A percentile compares a stretch with the other conserved stretches of the same genome.
phyloP scores from a whole-genome alignment of 2,888 invertebrate species.

The Thalpophila matura region DNA sequence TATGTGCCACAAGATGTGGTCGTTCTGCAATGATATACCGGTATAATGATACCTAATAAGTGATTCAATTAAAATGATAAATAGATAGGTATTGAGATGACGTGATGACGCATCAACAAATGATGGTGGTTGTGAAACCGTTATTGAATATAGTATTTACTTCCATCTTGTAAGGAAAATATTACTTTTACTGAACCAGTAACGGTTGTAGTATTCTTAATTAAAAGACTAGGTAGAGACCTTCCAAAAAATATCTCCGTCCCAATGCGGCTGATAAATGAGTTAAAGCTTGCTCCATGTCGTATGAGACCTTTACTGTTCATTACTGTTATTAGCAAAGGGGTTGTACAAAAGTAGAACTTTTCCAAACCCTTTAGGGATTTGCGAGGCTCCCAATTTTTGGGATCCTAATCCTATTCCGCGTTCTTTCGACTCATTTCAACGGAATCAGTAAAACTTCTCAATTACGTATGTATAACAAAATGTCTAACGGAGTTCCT shows the following conservation, averaged over 20 bases:
- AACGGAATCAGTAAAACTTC: constrained; percentile 43
- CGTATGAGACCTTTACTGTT: constrained; percentile 53
- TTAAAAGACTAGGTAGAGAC: constrained; percentile 46
- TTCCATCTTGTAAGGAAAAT: too few species aligned
- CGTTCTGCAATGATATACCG: too few species aligned
- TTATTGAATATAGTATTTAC: too few species aligned
- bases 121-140: too few species aligned
- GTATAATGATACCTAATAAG: too few species aligned
- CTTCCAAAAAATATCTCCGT: constrained; percentile 35
- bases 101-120: too few species aligned
- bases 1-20: too few species aligned
- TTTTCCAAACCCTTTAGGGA: constrained; percentile 52
- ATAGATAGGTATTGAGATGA: too few species aligned
- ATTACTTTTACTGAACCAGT: too few species aligned
- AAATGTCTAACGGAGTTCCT: constrained; percentile 43
- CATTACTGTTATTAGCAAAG: constrained; percentile 56
- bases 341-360: constrained; percentile 55
- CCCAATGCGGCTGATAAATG: constrained; percentile 44
- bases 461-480: constrained; percentile 51
- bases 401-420: constrained; percentile 49
- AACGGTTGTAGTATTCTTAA: too few species aligned
- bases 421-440: constrained; percentile 54
- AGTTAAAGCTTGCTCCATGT: constrained; percentile 46
- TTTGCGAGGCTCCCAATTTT: constrained; percentile 46
- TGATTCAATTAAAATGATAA: too few species aligned